Evolutionary conservation across 2,888 invertebrate species (phyloP).

Genomic region (Chalcis sispes): DNA sequence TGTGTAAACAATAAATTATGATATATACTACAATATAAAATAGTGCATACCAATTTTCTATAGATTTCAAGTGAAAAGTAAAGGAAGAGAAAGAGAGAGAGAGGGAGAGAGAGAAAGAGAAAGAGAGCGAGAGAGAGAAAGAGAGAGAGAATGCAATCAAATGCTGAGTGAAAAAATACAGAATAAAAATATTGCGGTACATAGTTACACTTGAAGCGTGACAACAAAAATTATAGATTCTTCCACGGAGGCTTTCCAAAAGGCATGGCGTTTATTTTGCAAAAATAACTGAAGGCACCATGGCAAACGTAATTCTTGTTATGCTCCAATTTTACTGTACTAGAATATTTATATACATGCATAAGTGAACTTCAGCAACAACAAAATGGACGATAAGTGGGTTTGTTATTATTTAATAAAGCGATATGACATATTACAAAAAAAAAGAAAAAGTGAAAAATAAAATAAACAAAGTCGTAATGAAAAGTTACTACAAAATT

Average conservation of each 20-base stretch:
- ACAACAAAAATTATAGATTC: conserved; percentile 26
- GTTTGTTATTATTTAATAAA: conserved; percentile 50
- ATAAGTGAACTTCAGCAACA: conserved; percentile 23
- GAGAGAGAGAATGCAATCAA: too few species aligned
- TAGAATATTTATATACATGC: conserved; percentile 37
- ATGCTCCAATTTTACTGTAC: conserved; percentile 47
- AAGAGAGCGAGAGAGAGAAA: conserved; percentile 1
- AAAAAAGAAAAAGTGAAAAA: too few species aligned
- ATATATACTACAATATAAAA: background rate
- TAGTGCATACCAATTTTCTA: conserved; percentile 20
- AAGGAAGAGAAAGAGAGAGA: conserved; percentile 3
- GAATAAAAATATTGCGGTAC: conserved; percentile 21
- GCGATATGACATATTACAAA: conserved; percentile 38
- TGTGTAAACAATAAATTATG: conserved; percentile 1
- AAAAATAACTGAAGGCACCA: conserved; percentile 19
- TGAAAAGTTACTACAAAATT: conserved; percentile 45
- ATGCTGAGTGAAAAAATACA: background rate
- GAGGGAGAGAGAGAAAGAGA: too few species aligned
- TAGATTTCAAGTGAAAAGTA: too few species aligned
- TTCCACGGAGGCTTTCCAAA: conserved; percentile 22
- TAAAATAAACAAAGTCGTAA: conserved; percentile 34
- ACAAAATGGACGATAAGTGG: conserved; percentile 35
- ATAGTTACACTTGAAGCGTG: conserved; percentile 33
- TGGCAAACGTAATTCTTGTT: conserved; percentile 43
- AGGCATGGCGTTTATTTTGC: conserved; percentile 15